phyloP scores from a whole-genome alignment of 2,888 invertebrate species.

The Tryphoninae sp. region DNA sequence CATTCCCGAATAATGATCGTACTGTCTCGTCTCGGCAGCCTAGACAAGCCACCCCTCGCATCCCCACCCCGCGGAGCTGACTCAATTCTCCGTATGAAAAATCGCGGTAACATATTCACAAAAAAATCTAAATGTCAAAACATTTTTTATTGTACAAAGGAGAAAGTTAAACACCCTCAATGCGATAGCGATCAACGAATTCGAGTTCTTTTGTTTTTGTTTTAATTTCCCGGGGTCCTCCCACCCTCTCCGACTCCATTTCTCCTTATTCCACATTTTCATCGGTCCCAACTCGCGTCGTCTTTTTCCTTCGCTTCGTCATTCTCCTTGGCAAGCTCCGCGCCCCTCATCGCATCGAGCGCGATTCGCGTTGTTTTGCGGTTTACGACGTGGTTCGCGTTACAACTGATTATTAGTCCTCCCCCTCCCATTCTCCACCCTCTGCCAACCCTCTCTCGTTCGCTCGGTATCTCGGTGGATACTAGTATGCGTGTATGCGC shows the following conservation, averaged over 20 bases:
- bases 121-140: no score
- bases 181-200: not conserved
- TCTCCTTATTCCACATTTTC: constrained; percentile 8
- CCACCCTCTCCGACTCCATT: constrained; percentile 54
- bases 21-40: not conserved
- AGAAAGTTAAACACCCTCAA: not conserved
- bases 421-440: constrained; percentile 57
- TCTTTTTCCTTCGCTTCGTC: constrained; percentile 35
- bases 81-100: no score
- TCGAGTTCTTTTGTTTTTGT: not conserved
- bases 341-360: constrained; percentile 54
- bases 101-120: no score
- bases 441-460: constrained; percentile 41
- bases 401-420: constrained; percentile 81
- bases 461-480: constrained; percentile 14
- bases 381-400: constrained; percentile 79
- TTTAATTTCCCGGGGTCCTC: constrained; percentile 37
- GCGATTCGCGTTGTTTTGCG: constrained; percentile 78
- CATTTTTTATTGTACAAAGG: no score
- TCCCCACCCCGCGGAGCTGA: not conserved
- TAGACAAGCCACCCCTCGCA: not conserved
- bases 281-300: constrained; percentile 37
- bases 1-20: constrained; percentile 18
- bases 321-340: constrained; percentile 40
- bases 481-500: not conserved